Evolutionary conservation across 2,888 invertebrate genomes (phyloP), one percentile per base, ranked within the genome.

Genomic region (Melanostoma scalare): DNA sequence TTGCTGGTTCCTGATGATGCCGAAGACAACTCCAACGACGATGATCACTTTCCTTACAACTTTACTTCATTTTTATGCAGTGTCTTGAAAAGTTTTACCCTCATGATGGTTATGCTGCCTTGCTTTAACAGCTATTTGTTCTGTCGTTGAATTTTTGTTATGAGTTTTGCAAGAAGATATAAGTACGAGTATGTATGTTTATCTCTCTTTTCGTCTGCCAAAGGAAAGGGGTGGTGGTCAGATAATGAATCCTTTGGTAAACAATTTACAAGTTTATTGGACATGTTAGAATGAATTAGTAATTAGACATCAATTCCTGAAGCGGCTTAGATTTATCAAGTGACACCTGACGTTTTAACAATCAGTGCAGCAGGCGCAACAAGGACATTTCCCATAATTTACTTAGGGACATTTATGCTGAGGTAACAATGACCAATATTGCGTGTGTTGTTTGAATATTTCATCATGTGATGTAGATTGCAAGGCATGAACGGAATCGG

Each of bases 381-480:
- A 67, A 50, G 72, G 44, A 69, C 69, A 82, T 65, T 82, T 78
- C 82, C 68, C 68, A 74, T 65, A 78, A 69, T 78, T 65, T 65
- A 63, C 50, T 42, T 10, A 53, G 8, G 36, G 8, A 67, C 68
- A 52, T 30, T 40, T 4, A 42, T 33, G n/a, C n/a, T 46, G 46
- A 36, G 67, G 50, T 36, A 42, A 44, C 58, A 46, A 67, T 38
- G 61, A 36, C 63, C 9, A 50, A 55, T 42, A 55, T 82, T 73
- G 82, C 82, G 73, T 82, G 77, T 48, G 68, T 63, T 78, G 52
- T 61, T 60, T 78, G 56, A 69, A 82, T 82, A 82, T 82, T 78
- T 82, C 78, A 82, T 73, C 46, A 55, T 30, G 36, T 6, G 30
- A 65, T 55, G 65, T 61, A 52, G 71, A 63, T 74, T 73, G 65